phyloP scores from a whole-genome alignment of 1,140 invertebrate species.

The Drosophila kepulauana region DNA sequence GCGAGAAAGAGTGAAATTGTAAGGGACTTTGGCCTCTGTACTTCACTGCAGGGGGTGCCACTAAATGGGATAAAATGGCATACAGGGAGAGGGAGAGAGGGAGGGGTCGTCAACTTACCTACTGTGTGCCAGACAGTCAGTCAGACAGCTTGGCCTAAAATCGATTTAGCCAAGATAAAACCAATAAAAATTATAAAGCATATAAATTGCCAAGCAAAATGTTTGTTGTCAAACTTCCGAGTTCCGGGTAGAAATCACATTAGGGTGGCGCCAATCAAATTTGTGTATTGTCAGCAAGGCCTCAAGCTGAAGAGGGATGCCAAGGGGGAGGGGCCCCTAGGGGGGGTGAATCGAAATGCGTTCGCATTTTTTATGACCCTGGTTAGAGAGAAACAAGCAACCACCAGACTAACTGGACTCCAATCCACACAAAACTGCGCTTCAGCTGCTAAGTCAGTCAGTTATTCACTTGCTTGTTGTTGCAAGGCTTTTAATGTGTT shows the following conservation, averaged over 20 bases:
- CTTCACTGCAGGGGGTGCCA: neutral
- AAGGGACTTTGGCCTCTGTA: slow-evolving; percentile 1
- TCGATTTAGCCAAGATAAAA: slow-evolving; percentile 62
- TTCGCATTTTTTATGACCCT: slow-evolving; percentile 40
- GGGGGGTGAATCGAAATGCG: slow-evolving; percentile 13
- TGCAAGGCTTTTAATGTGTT: slow-evolving; percentile 34
- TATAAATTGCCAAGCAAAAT: slow-evolving; percentile 70
- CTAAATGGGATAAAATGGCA: slow-evolving; percentile 2
- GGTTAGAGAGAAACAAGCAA: slow-evolving; percentile 39
- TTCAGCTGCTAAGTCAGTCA: slow-evolving; percentile 15
- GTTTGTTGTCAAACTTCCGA: slow-evolving; percentile 70
- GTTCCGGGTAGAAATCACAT: slow-evolving; percentile 52
- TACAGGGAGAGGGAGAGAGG: too few species aligned
- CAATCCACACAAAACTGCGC: slow-evolving; percentile 14
- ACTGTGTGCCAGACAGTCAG: slow-evolving; percentile 1
- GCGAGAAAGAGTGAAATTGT: slow-evolving; percentile 40
- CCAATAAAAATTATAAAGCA: slow-evolving; percentile 72
- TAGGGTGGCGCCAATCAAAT: slow-evolving; percentile 75
- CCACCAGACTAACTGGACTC: slow-evolving; percentile 31
- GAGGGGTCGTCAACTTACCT: slow-evolving; percentile 4
- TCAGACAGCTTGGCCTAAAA: slow-evolving; percentile 26
- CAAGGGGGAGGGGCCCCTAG: too few species aligned
- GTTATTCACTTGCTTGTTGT: neutral
- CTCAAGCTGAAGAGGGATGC: neutral
- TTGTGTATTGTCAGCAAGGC: slow-evolving; percentile 54